phyloP scores from a whole-genome alignment of 2,113 vertebrate genomes.

The Hippocampus guttulatus region DNA sequence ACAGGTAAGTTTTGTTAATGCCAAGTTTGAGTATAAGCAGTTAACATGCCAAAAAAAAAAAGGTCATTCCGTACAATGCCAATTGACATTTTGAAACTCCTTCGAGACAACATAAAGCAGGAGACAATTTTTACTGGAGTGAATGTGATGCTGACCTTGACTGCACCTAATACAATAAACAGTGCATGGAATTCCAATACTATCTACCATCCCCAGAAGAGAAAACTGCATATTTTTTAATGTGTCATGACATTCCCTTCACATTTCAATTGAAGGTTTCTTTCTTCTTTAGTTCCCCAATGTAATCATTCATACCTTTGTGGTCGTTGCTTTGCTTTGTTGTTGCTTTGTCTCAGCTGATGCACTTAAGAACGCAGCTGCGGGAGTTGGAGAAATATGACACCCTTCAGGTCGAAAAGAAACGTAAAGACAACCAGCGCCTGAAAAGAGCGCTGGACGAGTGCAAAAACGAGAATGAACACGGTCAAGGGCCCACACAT shows the following conservation, averaged over 20 bases:
- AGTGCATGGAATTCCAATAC: neutral
- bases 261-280: neutral
- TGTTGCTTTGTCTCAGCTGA: slow-evolving; percentile 46
- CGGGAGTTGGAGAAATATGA: slow-evolving; percentile 59
- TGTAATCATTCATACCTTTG: neutral
- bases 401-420: slow-evolving; percentile 50
- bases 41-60: neutral
- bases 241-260: too few relatives aligned
- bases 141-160: neutral
- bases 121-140: neutral
- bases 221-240: neutral
- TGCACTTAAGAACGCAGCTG: slow-evolving; percentile 45
- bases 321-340: neutral
- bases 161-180: neutral
- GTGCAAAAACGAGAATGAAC: slow-evolving; percentile 39
- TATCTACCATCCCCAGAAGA: too few relatives aligned
- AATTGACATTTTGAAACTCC: neutral
- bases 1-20: slow-evolving; percentile 40
- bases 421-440: slow-evolving; percentile 47
- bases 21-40: neutral
- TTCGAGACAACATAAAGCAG: neutral
- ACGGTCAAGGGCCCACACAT: slow-evolving; percentile 20
- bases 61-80: neutral
- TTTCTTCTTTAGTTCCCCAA: neutral
- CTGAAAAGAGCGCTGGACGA: slow-evolving; percentile 56